Evolutionary conservation across 2,888 invertebrate species (phyloP), one percentile per base, ranked within the genome.

Genomic region (Zygogramma bicolorata): DNA sequence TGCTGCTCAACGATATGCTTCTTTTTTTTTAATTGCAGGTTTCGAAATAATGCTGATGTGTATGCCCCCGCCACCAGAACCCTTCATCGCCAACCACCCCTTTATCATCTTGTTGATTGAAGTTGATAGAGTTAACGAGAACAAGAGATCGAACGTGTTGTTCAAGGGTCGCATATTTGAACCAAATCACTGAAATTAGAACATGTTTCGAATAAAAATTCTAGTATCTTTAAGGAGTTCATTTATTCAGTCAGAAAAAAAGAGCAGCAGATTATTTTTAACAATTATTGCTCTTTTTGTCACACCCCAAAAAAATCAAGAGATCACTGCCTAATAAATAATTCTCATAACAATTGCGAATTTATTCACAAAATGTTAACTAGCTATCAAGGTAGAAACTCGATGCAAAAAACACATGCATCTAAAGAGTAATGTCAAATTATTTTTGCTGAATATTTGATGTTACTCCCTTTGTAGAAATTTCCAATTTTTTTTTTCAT

Each of bases 81-180:
- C 7, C 18, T 77, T 77, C 66, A 59, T 40, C n/a, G 77, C 63
- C 3, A 69, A 77, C 46, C 71, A 74, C 46, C 73, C 75, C 0
- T 77, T 75, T 57, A 62, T 77, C 8, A 63, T 68, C 38, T 20
- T 71, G 10, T 38, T 78, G 13, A n/a, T n/a, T 31, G 18, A 61
- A n/a, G 57, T 40, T 40, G 22, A 27, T 29, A 22, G 15, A 8
- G 10, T 15, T 15, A 31, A 49, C 10, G 8, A 34, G n/a, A n/a
- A n/a, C n/a, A 40, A 46, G 27, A 53, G n/a, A 13, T 53, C 5
- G n/a, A n/a, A 53, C 25, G n/a, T 34, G 29, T 31, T 75, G 25
- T 75, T 75, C 61, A 63, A 42, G 46, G 75, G 75, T 57, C 74
- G 71, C 71, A 60, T 76, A 15, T 22, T 57, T 5, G 34, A 60